Evolutionary conservation across 2,888 invertebrate genomes (phyloP), one percentile per base, ranked within the genome.

Genomic region (Oligia strigilis): DNA sequence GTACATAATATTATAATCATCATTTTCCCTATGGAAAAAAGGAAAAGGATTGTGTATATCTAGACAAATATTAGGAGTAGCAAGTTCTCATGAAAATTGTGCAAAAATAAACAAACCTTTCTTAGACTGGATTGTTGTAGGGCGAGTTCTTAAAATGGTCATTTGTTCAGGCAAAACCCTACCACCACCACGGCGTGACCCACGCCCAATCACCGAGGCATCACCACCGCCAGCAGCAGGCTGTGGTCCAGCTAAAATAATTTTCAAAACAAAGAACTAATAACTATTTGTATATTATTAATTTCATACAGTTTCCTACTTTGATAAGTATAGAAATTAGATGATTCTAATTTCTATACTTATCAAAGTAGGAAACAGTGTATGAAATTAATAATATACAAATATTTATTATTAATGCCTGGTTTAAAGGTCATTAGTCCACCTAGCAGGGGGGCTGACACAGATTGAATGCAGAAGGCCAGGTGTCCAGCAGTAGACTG

Each of bases 151-250:
- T 4, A 96, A 87, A 0, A 97, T 87, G 0, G 91, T 91, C 46
- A 94, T 90, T 23, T 95, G 92, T 49, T 97, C 97, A 0, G 96
- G 93, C 4, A 96, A 91, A 0, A 97, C 89, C 0, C 95, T 88
- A 5, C 97, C 96, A 0, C 97, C 96, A 0, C 98, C 98, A 19
- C 98, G 95, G 13, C 97, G 95, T 0, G 96, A 96, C 0, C 98
- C 98, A 52, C 98, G 96, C 0, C 97, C 97, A 0, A 93, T 90
- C 0, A 93, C 87, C 0, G 83, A 83, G 1, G 91, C 85, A 4
- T 95, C 97, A 4, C 94, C 97, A 4, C 94, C 95, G 11, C 88
- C 93, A 49, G 84, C 80, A 11, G 87, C 8, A 13, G 78, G 79
- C 29, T 80, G 70, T 19, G 70, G 72, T n/a, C 71, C 85, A 79